These are phyloP conservation scores for Andrena dorsata DNA, from an alignment of 2,888 invertebrate species.

Conservation along the genomic window DNA sequence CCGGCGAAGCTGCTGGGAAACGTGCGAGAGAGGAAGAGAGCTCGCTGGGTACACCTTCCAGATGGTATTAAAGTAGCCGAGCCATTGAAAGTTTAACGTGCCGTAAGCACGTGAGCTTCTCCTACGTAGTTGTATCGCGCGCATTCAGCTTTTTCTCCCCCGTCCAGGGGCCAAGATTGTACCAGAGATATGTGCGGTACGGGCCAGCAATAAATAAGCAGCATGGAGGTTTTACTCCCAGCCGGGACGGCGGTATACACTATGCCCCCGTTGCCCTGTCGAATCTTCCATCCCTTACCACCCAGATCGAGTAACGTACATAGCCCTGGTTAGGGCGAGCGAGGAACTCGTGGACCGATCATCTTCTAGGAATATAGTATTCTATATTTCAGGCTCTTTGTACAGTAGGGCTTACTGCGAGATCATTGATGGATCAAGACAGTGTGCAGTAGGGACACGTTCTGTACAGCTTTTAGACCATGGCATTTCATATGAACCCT, in stretches of 20 bases:
- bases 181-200: constrained; percentile 70
- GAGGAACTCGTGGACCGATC: too few species aligned
- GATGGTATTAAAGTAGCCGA: constrained; percentile 75
- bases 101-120: constrained; percentile 74
- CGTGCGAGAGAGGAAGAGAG: constrained; percentile 9
- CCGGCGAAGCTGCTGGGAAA: not conserved
- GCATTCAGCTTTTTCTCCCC: constrained; percentile 72
- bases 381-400: too few species aligned
- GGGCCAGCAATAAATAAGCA: constrained; percentile 75
- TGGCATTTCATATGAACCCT: too few species aligned
- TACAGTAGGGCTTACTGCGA: too few species aligned
- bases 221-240: constrained; percentile 44
- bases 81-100: constrained; percentile 79
- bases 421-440: too few species aligned
- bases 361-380: too few species aligned
- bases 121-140: constrained; percentile 68
- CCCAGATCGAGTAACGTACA: not conserved
- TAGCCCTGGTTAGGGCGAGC: not conserved
- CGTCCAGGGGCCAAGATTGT: constrained; percentile 70
- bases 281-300: constrained; percentile 30
- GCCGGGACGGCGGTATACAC: constrained; percentile 20
- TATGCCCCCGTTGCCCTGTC: constrained; percentile 5
- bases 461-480: too few species aligned
- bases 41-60: constrained; percentile 50
- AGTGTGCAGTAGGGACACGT: too few species aligned